phyloP scores from a whole-genome alignment of 2,113 vertebrate genomes.

The Pseudorectes ferrugineus region DNA sequence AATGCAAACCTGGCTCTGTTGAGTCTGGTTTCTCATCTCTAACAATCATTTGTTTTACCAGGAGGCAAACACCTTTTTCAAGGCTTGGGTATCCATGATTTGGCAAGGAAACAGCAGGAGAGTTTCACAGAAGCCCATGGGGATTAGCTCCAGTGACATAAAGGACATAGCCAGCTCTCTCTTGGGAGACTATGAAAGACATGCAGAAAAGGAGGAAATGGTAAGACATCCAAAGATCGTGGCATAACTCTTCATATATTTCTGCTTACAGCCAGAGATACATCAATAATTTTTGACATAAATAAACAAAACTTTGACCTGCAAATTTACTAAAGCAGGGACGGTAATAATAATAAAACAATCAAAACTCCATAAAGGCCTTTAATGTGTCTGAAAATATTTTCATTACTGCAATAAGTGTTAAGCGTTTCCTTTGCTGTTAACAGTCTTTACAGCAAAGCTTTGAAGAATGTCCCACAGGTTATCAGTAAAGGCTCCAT shows the following conservation, averaged over 20 bases:
- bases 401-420: slow-evolving; percentile 61
- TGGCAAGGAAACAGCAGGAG: not conserved
- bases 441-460: slow-evolving; percentile 48
- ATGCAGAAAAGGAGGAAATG: not conserved
- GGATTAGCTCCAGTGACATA: not conserved
- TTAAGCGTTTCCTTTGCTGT: slow-evolving; percentile 43
- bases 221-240: not conserved
- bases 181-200: not conserved
- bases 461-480: slow-evolving; percentile 53
- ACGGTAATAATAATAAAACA: slow-evolving; percentile 51
- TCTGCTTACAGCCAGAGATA: slow-evolving; percentile 9
- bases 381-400: slow-evolving; percentile 41
- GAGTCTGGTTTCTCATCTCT: not conserved
- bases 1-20: not conserved
- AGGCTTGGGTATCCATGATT: not conserved
- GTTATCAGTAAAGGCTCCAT: slow-evolving; percentile 48
- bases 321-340: slow-evolving; percentile 4
- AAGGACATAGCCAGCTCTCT: not conserved
- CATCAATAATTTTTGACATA: slow-evolving; percentile 5
- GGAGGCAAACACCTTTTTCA: not conserved
- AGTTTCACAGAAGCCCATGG: not conserved
- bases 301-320: slow-evolving; percentile 48
- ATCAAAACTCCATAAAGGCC: slow-evolving; percentile 50
- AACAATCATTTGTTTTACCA: not conserved
- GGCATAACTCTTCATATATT: not conserved